Base-by-base conservation (phyloP, 2,113 vertebrate genomes). In the Lophura nycthemera region DNA sequence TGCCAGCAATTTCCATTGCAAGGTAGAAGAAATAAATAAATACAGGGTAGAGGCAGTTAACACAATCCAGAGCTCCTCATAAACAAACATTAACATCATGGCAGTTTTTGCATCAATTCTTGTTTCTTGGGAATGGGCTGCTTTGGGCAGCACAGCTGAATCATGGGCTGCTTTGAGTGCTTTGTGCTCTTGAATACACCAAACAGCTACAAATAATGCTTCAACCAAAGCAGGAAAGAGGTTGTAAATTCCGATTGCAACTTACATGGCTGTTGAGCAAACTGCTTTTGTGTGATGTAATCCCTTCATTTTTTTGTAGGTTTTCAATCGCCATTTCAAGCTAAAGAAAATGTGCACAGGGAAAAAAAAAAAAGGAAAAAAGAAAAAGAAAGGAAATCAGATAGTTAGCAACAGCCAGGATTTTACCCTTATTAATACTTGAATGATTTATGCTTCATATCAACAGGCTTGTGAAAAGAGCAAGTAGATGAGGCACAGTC, bases 301-400 rank as follows among this genome's bases (percentile, higher is more conserved):
- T 98, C 98, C 99, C 99, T 98, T 99, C 99, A 97, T 98, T 99
- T 99, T 99, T 99, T 98, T 99, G 99, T 97, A 99, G 99, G 97
- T 99, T 99, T 98, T 99, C 99, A 98, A 99, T 99, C 98, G 99
- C 99, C 99, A 99, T 99, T 99, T 99, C 99, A 99, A 99, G 99
- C 99, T 99, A 99, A 97, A 98, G 98, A 97, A 96, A 96, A 97
- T 93, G 98, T 97, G 98, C 98, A 98, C 97, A 90, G 97, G 97
- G 96, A 38, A 92, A 93, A 65, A 77, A 96, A 96, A 97, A 96
- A 77, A 86, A 13, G 67, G 92, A 95, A 94, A 89, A 72, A 88
- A 90, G 95, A 97, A 98, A 98, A 96, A 98, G 97, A 98, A 98
- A 98, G 98, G 98, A 98, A 98, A 98, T 98, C 97, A 99, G 98